Evolutionary conservation across 1,140 invertebrate genomes (phyloP).

Genomic region (Lamellibrachia luymesi): DNA sequence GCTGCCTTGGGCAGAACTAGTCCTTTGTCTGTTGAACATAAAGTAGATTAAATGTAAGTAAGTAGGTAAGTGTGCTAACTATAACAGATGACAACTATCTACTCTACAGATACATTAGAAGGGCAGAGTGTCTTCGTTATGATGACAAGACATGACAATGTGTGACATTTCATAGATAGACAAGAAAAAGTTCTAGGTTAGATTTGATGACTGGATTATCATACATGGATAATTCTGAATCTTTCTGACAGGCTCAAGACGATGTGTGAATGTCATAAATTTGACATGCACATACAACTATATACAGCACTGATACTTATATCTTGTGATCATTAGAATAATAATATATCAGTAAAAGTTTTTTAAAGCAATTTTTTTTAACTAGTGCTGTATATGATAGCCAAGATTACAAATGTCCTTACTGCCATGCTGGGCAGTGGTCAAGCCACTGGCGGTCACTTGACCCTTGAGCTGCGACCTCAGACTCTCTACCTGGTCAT

Average conservation of each 20-base stretch:
- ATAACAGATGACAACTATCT: neutral
- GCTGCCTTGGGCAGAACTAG: neutral
- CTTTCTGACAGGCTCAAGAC: no score
- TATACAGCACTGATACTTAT: no score
- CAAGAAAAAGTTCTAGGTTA: no score
- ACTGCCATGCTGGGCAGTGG: neutral
- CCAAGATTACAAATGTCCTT: neutral
- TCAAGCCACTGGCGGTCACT: neutral
- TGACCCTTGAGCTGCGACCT: conserved; percentile 10
- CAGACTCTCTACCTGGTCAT: conserved; percentile 30
- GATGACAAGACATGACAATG: no score
- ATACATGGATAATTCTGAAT: neutral
- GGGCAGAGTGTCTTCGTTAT: no score
- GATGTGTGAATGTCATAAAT: no score
- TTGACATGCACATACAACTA: no score
- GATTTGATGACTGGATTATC: neutral
- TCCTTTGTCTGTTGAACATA: neutral
- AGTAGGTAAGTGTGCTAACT: neutral
- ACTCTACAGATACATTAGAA: no score
- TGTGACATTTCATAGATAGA: no score
- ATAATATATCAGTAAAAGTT: no score
- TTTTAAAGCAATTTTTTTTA: neutral
- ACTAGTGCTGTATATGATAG: neutral
- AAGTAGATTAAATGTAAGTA: neutral
- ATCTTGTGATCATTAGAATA: no score